Evolutionary conservation across 2,797 vertebrate species (phyloP), one percentile per base, ranked within the genome.

Genomic region (Ctenochaetus hawaiiensis): DNA sequence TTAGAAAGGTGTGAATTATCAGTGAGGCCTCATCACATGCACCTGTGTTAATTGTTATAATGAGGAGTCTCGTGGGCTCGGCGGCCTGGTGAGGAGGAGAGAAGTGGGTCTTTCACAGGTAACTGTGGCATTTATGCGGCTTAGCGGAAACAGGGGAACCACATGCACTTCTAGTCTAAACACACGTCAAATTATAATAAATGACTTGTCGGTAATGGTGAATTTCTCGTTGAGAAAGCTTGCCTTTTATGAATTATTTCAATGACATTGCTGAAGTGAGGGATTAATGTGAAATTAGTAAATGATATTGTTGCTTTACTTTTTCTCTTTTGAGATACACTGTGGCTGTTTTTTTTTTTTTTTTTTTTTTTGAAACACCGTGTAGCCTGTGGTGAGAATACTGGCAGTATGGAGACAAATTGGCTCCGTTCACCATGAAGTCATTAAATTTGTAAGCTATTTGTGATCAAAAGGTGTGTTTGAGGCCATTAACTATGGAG

Each of bases 1-100:
- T 96, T 96, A 95, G 95, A 93, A 96, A 96, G 96, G 96, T 97
- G 96, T 96, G 95, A 97, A 97, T 96, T 91, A 97, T 96, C 94
- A 91, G 94, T 67, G 94, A 94, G 95, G 93, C 94, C 93, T 95
- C 95, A 95, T 96, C 94, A 94, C 94, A 87, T 93, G 93, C 96
- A 96, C 96, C 96, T 96, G 96, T 95, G 72, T 95, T 97, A 96
- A 97, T 96, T 95, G 95, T 95, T 92, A 89, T 97, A 96, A 97
- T 97, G 95, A 97, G 94, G 93, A 81, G 85, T 95, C 96, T 96
- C 95, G 53, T 89, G 91, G 94, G 96, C 95, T 95, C 95, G 69
- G 90, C 85, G 91, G 94, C 89, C 91, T 62, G 91, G 78, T 77
- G 88, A 92, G 94, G 88, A 89, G 91, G 92, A 95, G 74, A 75